Evolutionary conservation across 2,888 invertebrate species (phyloP).

Genomic region (Drosophila barbarae): DNA sequence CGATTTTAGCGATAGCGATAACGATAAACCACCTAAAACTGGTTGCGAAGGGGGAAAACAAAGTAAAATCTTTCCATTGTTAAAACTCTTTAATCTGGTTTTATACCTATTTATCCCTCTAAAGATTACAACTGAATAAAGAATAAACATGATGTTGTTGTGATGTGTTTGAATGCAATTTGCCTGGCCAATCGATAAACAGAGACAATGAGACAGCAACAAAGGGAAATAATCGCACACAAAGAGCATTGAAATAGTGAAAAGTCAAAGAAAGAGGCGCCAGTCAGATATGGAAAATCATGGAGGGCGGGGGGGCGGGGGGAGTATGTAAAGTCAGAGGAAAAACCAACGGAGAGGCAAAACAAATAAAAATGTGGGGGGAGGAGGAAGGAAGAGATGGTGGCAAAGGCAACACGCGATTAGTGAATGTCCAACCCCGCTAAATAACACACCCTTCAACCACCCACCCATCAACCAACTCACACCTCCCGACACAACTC

Average conservation of each 20-base stretch:
- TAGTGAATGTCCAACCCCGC: conserved; percentile 24
- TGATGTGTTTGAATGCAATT: conserved; percentile 10
- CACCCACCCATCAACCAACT: neutral
- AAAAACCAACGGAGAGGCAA: conserved; percentile 4
- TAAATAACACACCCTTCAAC: conserved; percentile 1
- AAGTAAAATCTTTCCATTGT: conserved; percentile 1
- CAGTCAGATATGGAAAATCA: conserved; percentile 7
- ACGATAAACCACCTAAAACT: conserved; percentile 8
- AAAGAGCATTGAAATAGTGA: conserved; percentile 7
- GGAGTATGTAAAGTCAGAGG: neutral
- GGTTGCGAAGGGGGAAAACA: neutral
- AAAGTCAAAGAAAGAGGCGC: conserved; percentile 23
- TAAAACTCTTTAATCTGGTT: neutral
- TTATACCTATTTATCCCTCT: neutral
- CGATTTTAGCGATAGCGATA: conserved; percentile 10
- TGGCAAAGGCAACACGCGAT: conserved; percentile 35
- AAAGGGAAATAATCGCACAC: conserved; percentile 14
- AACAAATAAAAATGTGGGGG: conserved; percentile 4
- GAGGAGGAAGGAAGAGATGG: neutral
- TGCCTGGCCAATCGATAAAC: conserved; percentile 21
- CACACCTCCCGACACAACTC: conserved; percentile 7
- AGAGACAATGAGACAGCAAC: conserved; percentile 16
- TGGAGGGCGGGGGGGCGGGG: no score
- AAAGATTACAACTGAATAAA: neutral
- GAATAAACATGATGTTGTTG: neutral